A percentile compares a stretch with the other conserved stretches of the same genome.
These are phyloP conservation scores for Scopus umbretta DNA, from an alignment of 2,113 vertebrate species.

Conservation along the genomic window DNA sequence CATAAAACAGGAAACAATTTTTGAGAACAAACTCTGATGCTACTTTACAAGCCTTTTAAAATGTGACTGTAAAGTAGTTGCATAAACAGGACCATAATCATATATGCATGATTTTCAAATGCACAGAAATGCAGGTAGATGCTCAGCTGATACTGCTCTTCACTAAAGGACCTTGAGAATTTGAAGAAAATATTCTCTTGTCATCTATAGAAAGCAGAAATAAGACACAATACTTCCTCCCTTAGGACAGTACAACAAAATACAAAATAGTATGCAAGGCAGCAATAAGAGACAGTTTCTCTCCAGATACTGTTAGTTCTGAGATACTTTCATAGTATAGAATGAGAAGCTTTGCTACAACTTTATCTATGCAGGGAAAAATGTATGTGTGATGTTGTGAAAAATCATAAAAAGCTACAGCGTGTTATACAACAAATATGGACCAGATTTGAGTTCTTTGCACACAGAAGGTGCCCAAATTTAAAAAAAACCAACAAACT, in stretches of 20 bases:
- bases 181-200: neutral
- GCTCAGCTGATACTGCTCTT: fast-evolving
- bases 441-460: neutral
- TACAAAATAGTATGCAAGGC: neutral
- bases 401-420: neutral
- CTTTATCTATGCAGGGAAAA: neutral
- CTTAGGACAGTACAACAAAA: neutral
- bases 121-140: neutral
- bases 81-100: neutral
- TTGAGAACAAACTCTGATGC: neutral
- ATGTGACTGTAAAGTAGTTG: neutral
- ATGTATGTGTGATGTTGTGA: neutral
- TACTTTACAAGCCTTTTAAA: neutral
- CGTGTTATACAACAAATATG: neutral
- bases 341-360: neutral
- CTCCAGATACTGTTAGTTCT: neutral
- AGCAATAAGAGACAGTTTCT: neutral
- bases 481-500: neutral
- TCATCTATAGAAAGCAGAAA: neutral
- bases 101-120: neutral
- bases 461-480: neutral
- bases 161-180: neutral
- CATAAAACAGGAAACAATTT: neutral
- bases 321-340: neutral
- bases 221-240: neutral